Conservation (phyloP, 2,113 vertebrate genomes). For the Petrocephalus zakoni region DNA sequence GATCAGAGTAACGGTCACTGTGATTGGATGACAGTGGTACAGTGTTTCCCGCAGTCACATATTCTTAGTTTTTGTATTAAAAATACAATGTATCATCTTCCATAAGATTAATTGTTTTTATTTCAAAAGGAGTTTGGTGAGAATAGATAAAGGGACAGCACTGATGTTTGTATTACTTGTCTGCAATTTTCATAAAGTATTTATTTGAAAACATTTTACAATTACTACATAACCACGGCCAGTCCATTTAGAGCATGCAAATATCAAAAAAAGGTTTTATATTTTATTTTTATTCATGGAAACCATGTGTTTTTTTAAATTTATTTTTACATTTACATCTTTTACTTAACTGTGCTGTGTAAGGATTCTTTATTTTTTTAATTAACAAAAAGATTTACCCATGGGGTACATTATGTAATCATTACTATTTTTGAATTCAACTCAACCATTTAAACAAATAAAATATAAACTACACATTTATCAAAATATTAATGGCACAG, state of each 20-base stretch:
- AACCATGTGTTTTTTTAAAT: slow-evolving; percentile 48
- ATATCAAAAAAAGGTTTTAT: slow-evolving; percentile 65
- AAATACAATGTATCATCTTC: not conserved
- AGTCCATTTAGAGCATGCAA: slow-evolving; percentile 78
- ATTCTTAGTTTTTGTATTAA: not conserved
- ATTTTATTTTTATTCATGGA: slow-evolving; percentile 47
- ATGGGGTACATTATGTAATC: slow-evolving; percentile 73
- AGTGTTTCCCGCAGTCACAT: not conserved
- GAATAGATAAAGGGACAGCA: not conserved
- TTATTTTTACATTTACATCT: slow-evolving; percentile 50
- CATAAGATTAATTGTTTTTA: not conserved
- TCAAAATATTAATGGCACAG: slow-evolving; percentile 77
- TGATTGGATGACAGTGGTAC: not conserved
- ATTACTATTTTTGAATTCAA: slow-evolving; percentile 60
- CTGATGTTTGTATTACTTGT: not conserved
- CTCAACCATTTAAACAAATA: slow-evolving; percentile 53
- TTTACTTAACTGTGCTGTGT: slow-evolving; percentile 68
- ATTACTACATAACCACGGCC: slow-evolving; percentile 79
- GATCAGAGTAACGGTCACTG: not conserved
- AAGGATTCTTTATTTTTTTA: slow-evolving; percentile 43
- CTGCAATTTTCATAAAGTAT: slow-evolving; percentile 67
- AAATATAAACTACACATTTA: slow-evolving; percentile 60
- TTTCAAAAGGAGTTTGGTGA: not conserved
- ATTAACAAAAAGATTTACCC: slow-evolving; percentile 71
- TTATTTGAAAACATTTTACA: slow-evolving; percentile 82